These are phyloP conservation scores for Gambusia affinis DNA, from an alignment of 2,113 vertebrate species.

Conservation along the genomic window DNA sequence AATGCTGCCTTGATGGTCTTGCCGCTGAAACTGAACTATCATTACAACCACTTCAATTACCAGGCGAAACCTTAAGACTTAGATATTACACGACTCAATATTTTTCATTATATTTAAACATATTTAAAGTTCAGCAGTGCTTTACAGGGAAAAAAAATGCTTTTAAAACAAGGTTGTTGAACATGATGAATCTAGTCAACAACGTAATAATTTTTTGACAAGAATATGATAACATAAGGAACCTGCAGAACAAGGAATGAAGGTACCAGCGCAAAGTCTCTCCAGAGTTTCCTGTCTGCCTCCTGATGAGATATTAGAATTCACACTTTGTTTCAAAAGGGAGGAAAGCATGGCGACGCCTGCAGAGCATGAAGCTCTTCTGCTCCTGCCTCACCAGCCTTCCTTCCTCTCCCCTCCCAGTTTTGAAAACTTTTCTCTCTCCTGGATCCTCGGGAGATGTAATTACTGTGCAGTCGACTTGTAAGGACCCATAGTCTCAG, in stretches of 20 bases:
- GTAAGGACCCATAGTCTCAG: constrained; percentile 67
- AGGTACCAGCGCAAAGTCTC: constrained; percentile 45
- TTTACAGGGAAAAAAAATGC: not conserved
- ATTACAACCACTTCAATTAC: no score
- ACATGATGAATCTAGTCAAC: not conserved
- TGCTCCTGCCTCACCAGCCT: constrained; percentile 56
- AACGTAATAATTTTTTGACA: constrained; percentile 18
- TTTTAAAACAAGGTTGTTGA: constrained; percentile 2
- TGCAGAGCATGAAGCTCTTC: constrained; percentile 62
- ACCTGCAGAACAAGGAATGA: constrained; percentile 27
- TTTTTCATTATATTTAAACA: not conserved
- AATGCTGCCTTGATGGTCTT: no score
- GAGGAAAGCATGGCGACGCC: constrained; percentile 50
- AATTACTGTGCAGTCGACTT: constrained; percentile 79
- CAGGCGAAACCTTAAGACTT: no score
- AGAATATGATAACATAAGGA: constrained; percentile 11
- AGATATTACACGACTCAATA: not conserved
- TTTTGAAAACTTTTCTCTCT: constrained; percentile 62
- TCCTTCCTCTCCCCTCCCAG: constrained; percentile 27
- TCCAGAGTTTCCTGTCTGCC: constrained; percentile 52
- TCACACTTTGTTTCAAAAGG: constrained; percentile 62
- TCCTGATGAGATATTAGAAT: constrained; percentile 65
- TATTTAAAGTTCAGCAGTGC: not conserved
- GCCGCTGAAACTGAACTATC: no score
- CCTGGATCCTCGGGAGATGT: constrained; percentile 76